phyloP scores from a whole-genome alignment of 1,140 invertebrate species.

The Ylistrum balloti region DNA sequence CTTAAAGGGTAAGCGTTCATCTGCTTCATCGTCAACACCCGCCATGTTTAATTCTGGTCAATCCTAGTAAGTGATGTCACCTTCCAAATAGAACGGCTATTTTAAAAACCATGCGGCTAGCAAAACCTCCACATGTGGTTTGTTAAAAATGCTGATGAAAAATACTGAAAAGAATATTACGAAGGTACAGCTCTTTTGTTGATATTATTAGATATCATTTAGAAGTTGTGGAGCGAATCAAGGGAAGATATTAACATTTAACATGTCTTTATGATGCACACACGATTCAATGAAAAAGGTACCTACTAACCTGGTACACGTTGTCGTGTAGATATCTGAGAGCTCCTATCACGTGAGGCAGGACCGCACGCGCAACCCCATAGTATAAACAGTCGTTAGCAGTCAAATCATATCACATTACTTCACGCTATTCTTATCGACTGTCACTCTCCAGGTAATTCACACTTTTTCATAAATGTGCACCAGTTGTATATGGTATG shows the following conservation, averaged over 20 bases:
- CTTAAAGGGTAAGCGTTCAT: no score
- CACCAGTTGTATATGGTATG: background rate
- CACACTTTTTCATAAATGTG: background rate
- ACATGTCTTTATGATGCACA: background rate
- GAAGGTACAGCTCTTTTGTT: no score
- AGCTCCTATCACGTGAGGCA: background rate
- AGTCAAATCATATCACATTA: background rate
- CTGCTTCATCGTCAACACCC: no score
- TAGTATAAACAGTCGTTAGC: background rate
- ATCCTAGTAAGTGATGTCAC: no score
- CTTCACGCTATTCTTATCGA: no score
- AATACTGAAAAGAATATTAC: no score
- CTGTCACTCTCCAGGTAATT: background rate
- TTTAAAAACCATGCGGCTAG: no score
- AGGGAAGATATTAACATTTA: background rate
- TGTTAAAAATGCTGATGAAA: no score
- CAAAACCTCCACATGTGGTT: no score
- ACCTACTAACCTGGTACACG: background rate
- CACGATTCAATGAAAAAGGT: background rate
- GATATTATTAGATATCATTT: background rate
- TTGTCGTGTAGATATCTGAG: background rate
- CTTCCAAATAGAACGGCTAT: no score
- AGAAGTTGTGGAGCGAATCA: background rate
- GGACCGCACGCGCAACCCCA: no score
- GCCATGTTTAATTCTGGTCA: no score